Evolutionary conservation across 2,888 invertebrate species (phyloP), one percentile per base, ranked within the genome.

Genomic region (Synanthedon tipuliformis): DNA sequence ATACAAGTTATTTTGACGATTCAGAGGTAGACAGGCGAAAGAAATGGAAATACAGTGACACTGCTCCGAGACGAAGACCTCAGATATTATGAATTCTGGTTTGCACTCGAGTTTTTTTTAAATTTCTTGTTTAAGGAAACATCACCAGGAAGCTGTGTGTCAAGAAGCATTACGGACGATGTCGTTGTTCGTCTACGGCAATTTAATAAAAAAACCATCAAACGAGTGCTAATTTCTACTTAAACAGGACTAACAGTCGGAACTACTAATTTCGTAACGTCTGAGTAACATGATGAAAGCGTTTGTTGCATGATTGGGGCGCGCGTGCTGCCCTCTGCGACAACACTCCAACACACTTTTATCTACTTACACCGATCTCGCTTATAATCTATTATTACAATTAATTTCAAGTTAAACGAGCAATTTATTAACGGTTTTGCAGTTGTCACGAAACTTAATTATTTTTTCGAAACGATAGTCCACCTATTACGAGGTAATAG

Each of bases 251-350:
- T 49, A 18, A 12, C 50, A 60, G 62, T 58, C 69, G 69, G 71
- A 69, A 65, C 63, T 56, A 8, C 49, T 49, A 64, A 59, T 56
- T 66, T 70, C 68, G 71, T 69, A 69, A 71, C 63, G 68, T 67
- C 67, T 63, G 55, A 45, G 55, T 66, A 65, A 66, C 55, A 56
- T 77, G 75, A 77, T 71, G 66, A 76, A 77, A 63, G 56, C 58
- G 70, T 67, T 69, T 71, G 58, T 77, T 56, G 77, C 77, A 75
- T 77, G 77, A 55, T 57, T 49, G 49, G 51, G 48, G 51, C 41
- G 53, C 57, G 55, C 56, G 55, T 54, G 45, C 53, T 40, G 52
- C 50, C 49, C 27, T n/a, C 52, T 55, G 45, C 45, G 45, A 40
- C 52, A 48, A 16, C 50, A 41, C 13, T 18, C 48, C 50, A 54